phyloP scores from a whole-genome alignment of 2,113 vertebrate genomes.

The Okapia johnstoni region DNA sequence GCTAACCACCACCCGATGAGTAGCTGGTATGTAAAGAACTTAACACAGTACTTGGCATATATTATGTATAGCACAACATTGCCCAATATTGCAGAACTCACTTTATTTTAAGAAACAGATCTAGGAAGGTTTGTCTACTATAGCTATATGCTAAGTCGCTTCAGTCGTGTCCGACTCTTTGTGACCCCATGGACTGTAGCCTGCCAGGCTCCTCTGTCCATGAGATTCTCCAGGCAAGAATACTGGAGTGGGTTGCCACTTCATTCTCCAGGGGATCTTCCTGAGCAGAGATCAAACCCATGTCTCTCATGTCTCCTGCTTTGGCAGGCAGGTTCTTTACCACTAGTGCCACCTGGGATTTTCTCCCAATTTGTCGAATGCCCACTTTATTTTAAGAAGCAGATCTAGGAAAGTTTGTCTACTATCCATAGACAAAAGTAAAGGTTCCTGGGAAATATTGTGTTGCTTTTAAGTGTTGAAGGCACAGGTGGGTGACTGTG shows the following conservation, averaged over 20 bases:
- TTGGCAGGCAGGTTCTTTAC: not conserved
- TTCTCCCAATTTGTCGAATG: not conserved
- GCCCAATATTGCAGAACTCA: not conserved
- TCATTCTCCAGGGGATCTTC: not conserved
- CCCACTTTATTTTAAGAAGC: not conserved
- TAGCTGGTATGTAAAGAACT: not conserved
- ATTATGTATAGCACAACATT: not conserved
- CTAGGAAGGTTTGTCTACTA: not conserved
- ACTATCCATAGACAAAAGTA: not conserved
- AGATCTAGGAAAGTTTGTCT: not conserved
- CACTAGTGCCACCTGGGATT: not conserved
- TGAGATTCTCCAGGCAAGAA: not conserved
- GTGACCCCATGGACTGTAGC: not conserved
- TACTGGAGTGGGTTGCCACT: not conserved
- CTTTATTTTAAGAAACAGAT: not conserved
- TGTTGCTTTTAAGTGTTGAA: not conserved
- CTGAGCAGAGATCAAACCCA: not conserved
- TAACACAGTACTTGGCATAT: not conserved
- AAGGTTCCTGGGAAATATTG: not conserved
- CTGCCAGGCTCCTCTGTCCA: not conserved
- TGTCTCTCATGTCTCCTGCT: not conserved
- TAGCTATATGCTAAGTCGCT: not conserved
- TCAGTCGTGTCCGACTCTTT: not conserved
- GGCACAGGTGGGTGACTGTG: not conserved
- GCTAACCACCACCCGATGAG: not conserved